Percentiles rank a stretch among this genome's conserved stretches.
Conservation (phyloP, 1,140 invertebrate genomes). For the Drosophila tsacasi region DNA sequence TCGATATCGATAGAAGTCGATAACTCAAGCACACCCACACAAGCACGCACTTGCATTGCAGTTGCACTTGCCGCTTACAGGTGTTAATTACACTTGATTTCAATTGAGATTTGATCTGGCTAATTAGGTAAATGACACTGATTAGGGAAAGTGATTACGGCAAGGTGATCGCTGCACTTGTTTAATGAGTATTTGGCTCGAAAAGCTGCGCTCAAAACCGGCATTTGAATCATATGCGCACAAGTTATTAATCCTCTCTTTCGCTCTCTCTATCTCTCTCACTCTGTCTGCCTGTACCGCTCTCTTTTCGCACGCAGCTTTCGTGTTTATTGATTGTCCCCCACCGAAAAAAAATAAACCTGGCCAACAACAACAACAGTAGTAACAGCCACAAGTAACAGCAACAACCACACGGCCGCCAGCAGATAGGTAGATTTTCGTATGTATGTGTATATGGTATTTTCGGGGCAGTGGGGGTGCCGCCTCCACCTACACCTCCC, state of each 20-base stretch:
- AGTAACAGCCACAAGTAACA: slow-evolving; percentile 37
- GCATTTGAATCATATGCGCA: slow-evolving; percentile 61
- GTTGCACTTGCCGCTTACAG: slow-evolving; percentile 9
- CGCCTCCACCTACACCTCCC: slow-evolving; percentile 43
- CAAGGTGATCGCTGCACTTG: slow-evolving; percentile 31
- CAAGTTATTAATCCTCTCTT: slow-evolving; percentile 9
- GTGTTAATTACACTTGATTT: slow-evolving; percentile 15
- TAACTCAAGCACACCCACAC: slow-evolving; percentile 27
- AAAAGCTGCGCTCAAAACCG: slow-evolving; percentile 51
- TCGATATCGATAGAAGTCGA: slow-evolving; percentile 38
- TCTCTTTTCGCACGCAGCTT: slow-evolving; percentile 37
- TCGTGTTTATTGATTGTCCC: slow-evolving; percentile 78
- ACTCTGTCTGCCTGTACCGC: neutral
- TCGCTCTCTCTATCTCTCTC: neutral
- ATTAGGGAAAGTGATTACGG: slow-evolving; percentile 41
- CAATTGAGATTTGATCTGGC: slow-evolving; percentile 15
- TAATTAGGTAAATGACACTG: slow-evolving; percentile 26
- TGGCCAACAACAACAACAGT: slow-evolving; percentile 49
- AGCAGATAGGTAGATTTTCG: slow-evolving; percentile 76
- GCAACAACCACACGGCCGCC: slow-evolving; percentile 17
- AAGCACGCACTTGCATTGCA: slow-evolving; percentile 21
- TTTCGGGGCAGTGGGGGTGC: slow-evolving; percentile 36
- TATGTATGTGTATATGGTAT: slow-evolving; percentile 75
- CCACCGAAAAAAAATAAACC: slow-evolving; percentile 46
- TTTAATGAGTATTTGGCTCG: slow-evolving; percentile 7